Base-by-base conservation (phyloP, 2,113 vertebrate genomes). In the Hypomesus transpacificus region DNA sequence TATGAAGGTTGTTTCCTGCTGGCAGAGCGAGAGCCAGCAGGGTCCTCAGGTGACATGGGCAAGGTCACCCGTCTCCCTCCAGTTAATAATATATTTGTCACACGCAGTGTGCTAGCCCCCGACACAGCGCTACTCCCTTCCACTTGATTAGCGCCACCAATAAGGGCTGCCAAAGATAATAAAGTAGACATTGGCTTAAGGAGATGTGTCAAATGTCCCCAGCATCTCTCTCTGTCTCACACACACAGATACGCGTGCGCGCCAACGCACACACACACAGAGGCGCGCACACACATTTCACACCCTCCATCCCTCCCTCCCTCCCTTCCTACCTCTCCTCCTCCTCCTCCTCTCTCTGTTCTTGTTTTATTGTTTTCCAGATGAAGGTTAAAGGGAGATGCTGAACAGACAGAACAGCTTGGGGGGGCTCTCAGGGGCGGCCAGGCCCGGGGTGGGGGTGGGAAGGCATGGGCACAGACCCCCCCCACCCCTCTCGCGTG, bases 1-100 rank as follows among this genome's bases (percentile, higher is more conserved):
- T 88, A 84, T 91, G 90, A 92, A 92, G 91, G 92, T 92, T 80
- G 86, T 91, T 92, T 91, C 90, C 90, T 89, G 88, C 90, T 89
- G 88, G 86, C 83, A 84, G 82, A 89, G 85, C 57, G 73, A 84
- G 86, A 66, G 82, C 90, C 87, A 79, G 81, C 79, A 81, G 88
- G 91, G 90, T 91, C 91, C 89, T 90, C 89, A 92, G 91, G 91
- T 93, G 90, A 92, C 91, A 87, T 53, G 75, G 87, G 85, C 90
- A 93, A 91, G 92, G 91, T 91, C 84, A 82, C 85, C 86, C 61
- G 64, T 88, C 87, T 89, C 86, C 87, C 87, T 88, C 86, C 80
- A 82, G 87, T 91, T 91, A 92, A 90, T 92, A 90, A 93, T 91
- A 91, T 91, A 91, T 92, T 91, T 92, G 90, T 91, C 91, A 91